Base-by-base conservation (phyloP, 2,888 invertebrate genomes). In the Acanthosoma haemorrhoidale region DNA sequence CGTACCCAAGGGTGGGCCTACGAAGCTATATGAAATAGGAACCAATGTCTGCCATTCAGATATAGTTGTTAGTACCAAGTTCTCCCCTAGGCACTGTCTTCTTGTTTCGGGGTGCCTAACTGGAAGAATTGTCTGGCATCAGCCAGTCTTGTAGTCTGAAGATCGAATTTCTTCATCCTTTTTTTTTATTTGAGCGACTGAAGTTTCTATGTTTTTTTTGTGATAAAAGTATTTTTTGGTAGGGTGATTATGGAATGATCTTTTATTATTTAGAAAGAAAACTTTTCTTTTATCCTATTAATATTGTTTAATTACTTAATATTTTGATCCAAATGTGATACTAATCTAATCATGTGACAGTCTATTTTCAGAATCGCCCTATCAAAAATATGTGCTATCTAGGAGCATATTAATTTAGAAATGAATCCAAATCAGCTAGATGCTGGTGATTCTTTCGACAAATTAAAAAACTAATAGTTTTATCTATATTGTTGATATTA, bases 81-180 rank as follows among this genome's bases (percentile, higher is more conserved):
- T 96, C 80, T 94, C 91, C 73, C 96, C 96, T 0, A 85, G 86
- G 29, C 91, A 94, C 79, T 90, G 90, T 77, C 83, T 94, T 75
- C 84, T 96, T 38, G 96, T 94, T 39, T 92, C 93, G 16, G 96
- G 96, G 15, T 96, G 95, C 80, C 85, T 94, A 58, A 87, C 88
- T 72, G 95, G 96, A 29, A 88, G 90, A 78, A 88, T 96, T 70
- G 88, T 90, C 58, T 96, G 95, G 91, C 91, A 95, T 80, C 91
- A 92, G 78, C 95, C 96, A 5, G 72, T 74, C 57, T 70, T 76
- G 32, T 76, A 75, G 64, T 61, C 36, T 61, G 11, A n/a, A 38
- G 9, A 21, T 38, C 18, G 31, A 31, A 31, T 59, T 32, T 4
- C 59, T 31, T 32, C 34, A 59, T 32, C 32, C 16, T 34, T 36